phyloP scores from a whole-genome alignment of 2,113 vertebrate genomes.

The Hippocampus abdominalis region DNA sequence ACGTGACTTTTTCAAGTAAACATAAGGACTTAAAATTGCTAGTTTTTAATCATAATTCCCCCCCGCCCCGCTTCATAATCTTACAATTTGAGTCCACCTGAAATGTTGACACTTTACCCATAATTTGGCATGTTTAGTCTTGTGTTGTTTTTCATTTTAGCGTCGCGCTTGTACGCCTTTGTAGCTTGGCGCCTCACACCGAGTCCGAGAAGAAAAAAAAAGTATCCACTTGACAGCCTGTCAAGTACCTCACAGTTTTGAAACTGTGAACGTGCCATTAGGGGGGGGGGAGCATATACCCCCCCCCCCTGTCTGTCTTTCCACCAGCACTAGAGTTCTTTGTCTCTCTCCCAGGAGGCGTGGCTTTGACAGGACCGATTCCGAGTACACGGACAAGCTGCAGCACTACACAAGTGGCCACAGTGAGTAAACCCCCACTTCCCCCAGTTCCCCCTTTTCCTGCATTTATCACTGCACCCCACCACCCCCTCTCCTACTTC shows the following conservation, averaged over 20 bases:
- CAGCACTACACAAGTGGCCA: conserved; percentile 99
- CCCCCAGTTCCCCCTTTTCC: neutral
- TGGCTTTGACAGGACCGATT: conserved; percentile 93
- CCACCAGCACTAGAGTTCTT: conserved; percentile 71
- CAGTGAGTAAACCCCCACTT: conserved; percentile 81
- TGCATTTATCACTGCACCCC: neutral
- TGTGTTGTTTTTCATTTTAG: neutral
- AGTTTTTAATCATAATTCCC: neutral
- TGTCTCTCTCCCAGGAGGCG: conserved; percentile 90
- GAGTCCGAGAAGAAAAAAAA: neutral
- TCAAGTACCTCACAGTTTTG: neutral
- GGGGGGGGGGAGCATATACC: neutral
- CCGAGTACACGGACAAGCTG: conserved; percentile 98
- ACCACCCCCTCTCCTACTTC: conserved; percentile 13
- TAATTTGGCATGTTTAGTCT: neutral
- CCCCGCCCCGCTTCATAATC: neutral
- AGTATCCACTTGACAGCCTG: neutral
- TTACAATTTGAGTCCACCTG: neutral
- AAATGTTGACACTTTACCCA: neutral
- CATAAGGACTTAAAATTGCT: neutral
- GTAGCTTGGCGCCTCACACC: neutral
- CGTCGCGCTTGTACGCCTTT: neutral
- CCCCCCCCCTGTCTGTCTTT: conserved; percentile 33
- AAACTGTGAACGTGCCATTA: neutral
- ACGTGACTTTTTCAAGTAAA: too few species aligned